A percentile compares a stretch with the other conserved stretches of the same genome.
phyloP scores from a whole-genome alignment of 2,113 vertebrate species.

The Serinus canaria region DNA sequence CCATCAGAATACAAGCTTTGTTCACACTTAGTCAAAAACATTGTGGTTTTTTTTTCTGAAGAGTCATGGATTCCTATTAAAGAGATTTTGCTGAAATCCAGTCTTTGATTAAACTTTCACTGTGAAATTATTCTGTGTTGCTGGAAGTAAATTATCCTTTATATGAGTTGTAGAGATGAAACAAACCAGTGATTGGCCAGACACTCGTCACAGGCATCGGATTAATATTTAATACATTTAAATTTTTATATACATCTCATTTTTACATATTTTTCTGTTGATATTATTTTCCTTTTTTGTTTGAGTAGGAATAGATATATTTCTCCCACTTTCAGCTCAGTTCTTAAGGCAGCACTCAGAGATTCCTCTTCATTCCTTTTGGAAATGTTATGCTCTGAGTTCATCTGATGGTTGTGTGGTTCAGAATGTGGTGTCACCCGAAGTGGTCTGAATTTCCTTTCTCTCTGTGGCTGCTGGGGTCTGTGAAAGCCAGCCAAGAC shows the following conservation, averaged over 20 bases:
- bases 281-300: background rate
- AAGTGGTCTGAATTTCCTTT: background rate
- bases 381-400: background rate
- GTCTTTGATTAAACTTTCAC: slow-evolving; percentile 34
- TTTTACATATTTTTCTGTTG: background rate
- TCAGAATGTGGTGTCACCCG: background rate
- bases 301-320: background rate
- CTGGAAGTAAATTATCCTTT: slow-evolving; percentile 22
- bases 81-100: slow-evolving; percentile 38
- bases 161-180: background rate
- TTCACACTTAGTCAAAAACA: slow-evolving; percentile 28
- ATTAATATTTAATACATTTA: background rate
- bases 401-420: background rate
- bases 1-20: slow-evolving; percentile 12
- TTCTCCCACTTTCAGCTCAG: background rate
- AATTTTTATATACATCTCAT: background rate
- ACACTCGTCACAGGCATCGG: background rate
- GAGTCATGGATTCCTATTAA: slow-evolving; percentile 44
- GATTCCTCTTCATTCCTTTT: background rate
- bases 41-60: background rate
- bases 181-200: background rate
- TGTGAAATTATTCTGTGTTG: slow-evolving; percentile 40
- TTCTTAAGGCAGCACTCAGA: background rate
- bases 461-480: background rate
- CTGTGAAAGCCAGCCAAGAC: background rate